Base-by-base conservation (phyloP, 2,888 invertebrate species). In the Linyphia triangularis region DNA sequence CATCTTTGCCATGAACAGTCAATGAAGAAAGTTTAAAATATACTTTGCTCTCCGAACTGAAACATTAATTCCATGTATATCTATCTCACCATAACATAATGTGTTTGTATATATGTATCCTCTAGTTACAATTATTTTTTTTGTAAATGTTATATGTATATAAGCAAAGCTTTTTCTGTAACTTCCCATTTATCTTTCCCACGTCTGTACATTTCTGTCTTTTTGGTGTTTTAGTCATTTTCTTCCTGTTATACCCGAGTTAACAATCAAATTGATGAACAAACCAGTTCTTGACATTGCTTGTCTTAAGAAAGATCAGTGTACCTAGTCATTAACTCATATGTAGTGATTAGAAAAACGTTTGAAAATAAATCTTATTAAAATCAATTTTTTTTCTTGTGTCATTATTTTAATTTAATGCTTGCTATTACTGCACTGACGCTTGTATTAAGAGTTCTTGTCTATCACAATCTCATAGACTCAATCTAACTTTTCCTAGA, bases 251-350 rank as follows among this genome's bases (percentile, higher is more conserved):
- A 57, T 19, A 22, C 78, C 7, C 9, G 19, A 28, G 61, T 51
- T 85, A 28, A 13, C 28, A 19, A 65, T 75, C 67, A 9, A 30
- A 40, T 9, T 70, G 28, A 37, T 85, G 69, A 77, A 43, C 77
- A 85, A 78, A 77, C 13, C 19, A 33, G 59, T 28, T 5, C 24
- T 4, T 40, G 61, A 28, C 26, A 28, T 33, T 59, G 75, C 16
- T 72, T 72, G 81, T 81, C 22, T 63, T n/a, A 22, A 6, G 59
- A 57, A 81, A 72, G 65, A 81, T 73, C 86, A 86, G 73, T 86
- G 86, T 86, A 86, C 33, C 86, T 86, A 86, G 86, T 86, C 86
- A 86, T 86, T 81, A 69, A 81, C 73, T 81, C 86, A 81, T 70
- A 43, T 81, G 81, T 81, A 86, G 78, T 51, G 28, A 43, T 70